Conservation (phyloP, 2,797 vertebrate species). For the Sciaenops ocellatus region DNA sequence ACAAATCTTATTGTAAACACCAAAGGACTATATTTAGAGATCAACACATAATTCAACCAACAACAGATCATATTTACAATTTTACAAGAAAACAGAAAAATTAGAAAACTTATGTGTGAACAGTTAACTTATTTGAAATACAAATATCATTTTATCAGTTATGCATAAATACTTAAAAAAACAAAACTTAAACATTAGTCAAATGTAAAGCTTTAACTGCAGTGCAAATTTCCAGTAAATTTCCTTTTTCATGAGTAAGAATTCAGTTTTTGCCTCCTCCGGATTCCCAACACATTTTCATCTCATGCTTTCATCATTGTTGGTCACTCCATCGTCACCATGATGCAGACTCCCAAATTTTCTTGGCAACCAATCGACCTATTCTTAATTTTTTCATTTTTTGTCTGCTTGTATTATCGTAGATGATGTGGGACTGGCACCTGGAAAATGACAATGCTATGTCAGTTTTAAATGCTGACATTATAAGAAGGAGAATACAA, state of each 20-base stretch:
- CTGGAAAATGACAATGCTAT: constrained; percentile 57
- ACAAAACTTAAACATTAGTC: constrained; percentile 28
- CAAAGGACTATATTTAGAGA: constrained; percentile 69
- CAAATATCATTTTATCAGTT: constrained; percentile 38
- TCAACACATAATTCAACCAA: constrained; percentile 57
- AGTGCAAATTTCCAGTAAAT: constrained; percentile 72
- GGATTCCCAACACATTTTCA: constrained; percentile 32
- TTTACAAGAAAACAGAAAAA: constrained; percentile 67
- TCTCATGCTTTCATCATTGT: constrained; percentile 31
- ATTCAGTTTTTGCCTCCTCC: constrained; percentile 40
- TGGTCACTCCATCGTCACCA: constrained; percentile 40
- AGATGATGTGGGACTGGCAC: constrained; percentile 77
- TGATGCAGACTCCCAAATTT: constrained; percentile 17
- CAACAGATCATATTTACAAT: constrained; percentile 83
- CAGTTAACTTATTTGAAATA: constrained; percentile 50
- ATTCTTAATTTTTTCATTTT: neutral
- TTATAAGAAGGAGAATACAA: neutral
- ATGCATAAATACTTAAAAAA: constrained; percentile 37
- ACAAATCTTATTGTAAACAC: constrained; percentile 53
- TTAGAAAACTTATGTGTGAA: constrained; percentile 67
- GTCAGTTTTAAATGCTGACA: constrained; percentile 1
- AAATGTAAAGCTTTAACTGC: constrained; percentile 52
- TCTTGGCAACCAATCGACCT: constrained; percentile 13
- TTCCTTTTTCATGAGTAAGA: constrained; percentile 44
- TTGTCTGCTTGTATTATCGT: constrained; percentile 52